Base-by-base conservation (phyloP, 2,888 invertebrate genomes). In the Achlya flavicornis region DNA sequence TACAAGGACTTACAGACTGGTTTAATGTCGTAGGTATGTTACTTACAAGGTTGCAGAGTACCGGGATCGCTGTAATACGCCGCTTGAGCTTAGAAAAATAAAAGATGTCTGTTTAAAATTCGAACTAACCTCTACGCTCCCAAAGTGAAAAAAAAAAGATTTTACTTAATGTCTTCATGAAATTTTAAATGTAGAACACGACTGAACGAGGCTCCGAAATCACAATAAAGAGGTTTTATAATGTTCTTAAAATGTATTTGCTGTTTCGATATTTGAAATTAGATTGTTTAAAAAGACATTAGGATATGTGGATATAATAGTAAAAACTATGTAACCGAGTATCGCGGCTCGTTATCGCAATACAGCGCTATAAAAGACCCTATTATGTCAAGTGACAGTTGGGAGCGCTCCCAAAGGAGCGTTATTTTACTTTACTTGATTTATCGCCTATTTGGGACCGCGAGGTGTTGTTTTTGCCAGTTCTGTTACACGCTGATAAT, bases 391-490 rank as follows among this genome's bases (percentile, higher is more conserved):
- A 79, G 76, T 81, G 89, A 88, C 88, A 87, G 84, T 73, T 71
- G 80, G 70, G 79, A 85, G 79, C 78, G 80, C 75, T 80, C 89
- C 87, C 81, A 35, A 61, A 81, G 88, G 91, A 80, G 79, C 80
- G 75, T 80, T 90, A 91, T 91, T 89, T 90, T 87, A 89, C 86
- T 81, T 83, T 72, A 74, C 68, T 78, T 92, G 92, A 92, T 92
- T 89, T 91, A 92, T 91, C 63, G 81, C 73, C 77, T 72, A 74
- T 75, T 78, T 77, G 86, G 85, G 84, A 85, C 70, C 41, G 53
- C 70, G 77, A 79, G 78, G 78, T 79, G 75, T 77, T 76, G 78
- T 82, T 83, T 83, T 83, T 76, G 80, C 26, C 26, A 26, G 26
- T 26, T 69, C 75, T 71, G 73, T 69, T 69, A 66, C 69, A 70